phyloP scores from a whole-genome alignment of 2,113 vertebrate species.

The Nerophis ophidion region DNA sequence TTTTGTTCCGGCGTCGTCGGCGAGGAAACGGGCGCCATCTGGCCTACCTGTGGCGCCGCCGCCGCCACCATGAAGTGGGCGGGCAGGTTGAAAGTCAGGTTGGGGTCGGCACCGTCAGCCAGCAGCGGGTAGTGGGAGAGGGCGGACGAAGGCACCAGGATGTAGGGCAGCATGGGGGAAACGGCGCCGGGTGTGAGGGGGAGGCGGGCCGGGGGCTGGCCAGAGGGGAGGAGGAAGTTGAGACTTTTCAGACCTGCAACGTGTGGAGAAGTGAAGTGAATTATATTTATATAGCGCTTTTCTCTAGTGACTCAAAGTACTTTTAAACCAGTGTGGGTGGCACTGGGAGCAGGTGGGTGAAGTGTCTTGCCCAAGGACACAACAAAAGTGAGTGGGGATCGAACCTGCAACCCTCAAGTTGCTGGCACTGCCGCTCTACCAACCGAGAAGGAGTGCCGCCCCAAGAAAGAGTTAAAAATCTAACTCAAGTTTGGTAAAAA shows the following conservation, averaged over 20 bases:
- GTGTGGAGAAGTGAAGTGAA: background rate
- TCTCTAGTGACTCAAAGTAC: too few species aligned
- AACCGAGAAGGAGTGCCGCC: too few species aligned
- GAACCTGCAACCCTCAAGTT: too few species aligned
- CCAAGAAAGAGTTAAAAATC: too few species aligned
- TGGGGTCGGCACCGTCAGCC: conserved; percentile 41
- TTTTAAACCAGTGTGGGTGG: too few species aligned
- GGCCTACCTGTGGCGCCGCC: conserved; percentile 20
- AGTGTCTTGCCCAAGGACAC: too few species aligned
- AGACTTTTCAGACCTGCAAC: conserved; percentile 67
- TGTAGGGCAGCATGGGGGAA: conserved; percentile 77
- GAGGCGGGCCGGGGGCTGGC: conserved; percentile 57
- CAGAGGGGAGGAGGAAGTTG: conserved; percentile 79
- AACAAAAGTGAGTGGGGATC: too few species aligned
- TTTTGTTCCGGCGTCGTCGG: conserved; percentile 61
- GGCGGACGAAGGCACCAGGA: conserved; percentile 78
- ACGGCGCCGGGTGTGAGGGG: conserved; percentile 58
- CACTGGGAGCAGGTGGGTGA: too few species aligned
- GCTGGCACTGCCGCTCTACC: too few species aligned
- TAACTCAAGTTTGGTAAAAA: too few species aligned
- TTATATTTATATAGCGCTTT: too few species aligned
- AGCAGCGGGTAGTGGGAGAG: conserved; percentile 77
- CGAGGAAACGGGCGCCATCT: conserved; percentile 22
- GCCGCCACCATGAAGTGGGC: conserved; percentile 72
- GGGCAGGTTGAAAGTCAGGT: conserved; percentile 70